Evolutionary conservation across 2,888 invertebrate species (phyloP).

Genomic region (Amphipyra berbera): DNA sequence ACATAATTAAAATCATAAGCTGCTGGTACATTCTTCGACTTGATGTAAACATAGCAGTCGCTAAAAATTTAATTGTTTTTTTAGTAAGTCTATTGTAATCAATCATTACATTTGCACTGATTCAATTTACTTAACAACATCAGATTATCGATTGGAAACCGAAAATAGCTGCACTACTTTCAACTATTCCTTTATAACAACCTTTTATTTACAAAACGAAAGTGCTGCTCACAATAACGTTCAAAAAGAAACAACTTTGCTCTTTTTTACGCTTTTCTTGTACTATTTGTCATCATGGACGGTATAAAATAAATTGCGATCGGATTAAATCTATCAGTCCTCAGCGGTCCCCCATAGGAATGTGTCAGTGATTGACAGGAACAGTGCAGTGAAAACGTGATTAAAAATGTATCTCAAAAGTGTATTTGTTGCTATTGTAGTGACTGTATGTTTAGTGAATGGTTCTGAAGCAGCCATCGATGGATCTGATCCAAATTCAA

Average conservation of each 20-base stretch:
- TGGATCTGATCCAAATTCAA: conserved; percentile 70
- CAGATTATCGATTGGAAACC: conserved; percentile 60
- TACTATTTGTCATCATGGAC: conserved; percentile 70
- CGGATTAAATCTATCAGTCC: conserved; percentile 74
- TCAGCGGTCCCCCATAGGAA: conserved; percentile 70
- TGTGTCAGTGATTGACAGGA: conserved; percentile 64
- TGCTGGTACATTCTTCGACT: no score
- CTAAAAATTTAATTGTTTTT: no score
- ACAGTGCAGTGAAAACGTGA: conserved; percentile 66
- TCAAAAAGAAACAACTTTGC: conserved; percentile 63
- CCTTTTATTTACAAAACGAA: conserved; percentile 73
- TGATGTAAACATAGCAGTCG: no score
- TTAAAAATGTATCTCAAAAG: conserved; percentile 75
- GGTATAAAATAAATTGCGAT: conserved; percentile 83
- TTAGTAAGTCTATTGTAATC: not conserved
- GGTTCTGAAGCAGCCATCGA: conserved; percentile 72
- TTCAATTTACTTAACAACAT: conserved; percentile 42
- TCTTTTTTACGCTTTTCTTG: conserved; percentile 75
- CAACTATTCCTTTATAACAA: conserved; percentile 69
- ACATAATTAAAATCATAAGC: no score
- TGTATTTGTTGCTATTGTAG: conserved; percentile 65
- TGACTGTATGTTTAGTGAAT: conserved; percentile 69
- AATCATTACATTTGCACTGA: conserved; percentile 31
- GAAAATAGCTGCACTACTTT: conserved; percentile 63
- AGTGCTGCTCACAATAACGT: conserved; percentile 76